Base-by-base conservation (phyloP, 2,888 invertebrate genomes). In the Pterobdella sp. region DNA sequence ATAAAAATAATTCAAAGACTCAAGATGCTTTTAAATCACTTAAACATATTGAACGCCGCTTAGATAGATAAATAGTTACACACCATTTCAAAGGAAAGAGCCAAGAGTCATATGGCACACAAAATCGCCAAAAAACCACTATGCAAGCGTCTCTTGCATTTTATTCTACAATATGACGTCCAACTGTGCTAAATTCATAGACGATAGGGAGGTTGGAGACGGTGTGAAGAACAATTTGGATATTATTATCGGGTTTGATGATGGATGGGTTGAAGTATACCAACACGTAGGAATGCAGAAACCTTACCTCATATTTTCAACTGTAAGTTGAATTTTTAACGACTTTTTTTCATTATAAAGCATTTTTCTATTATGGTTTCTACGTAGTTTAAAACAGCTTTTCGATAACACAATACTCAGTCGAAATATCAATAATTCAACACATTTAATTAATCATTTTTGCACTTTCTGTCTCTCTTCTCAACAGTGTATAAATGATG, bases 191-290 rank as follows among this genome's bases (percentile, higher is more conserved):
- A 26, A 26, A 22, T 56, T 56, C n/a, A n/a, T 26, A 56, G 60
- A 56, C n/a, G 26, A 56, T 56, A 26, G 60, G 26, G 60, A 26
- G n/a, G 60, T 22, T 4, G 26, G 60, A 26, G 7, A 7, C 26
- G 60, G 60, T 4, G n/a, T 87, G 29, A 89, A 89, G 80, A 89
- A 89, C 32, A 86, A 90, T 74, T 87, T 88, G 76, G 89, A 93
- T 75, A 86, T 94, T 71, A 84, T 91, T 31, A 89, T 94, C 77
- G 95, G 94, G 1, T 88, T 93, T 63, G 89, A 91, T 77, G 94
- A 95, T 85, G 96, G 96, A 14, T 88, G 89, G 52, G 87, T 96
- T 71, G 92, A 94, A 77, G 87, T 94, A 18, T 89, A 91, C 79
- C 83, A 85, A 42, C 84, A 85, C 76, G 82, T 82, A 77, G 85